phyloP scores from a whole-genome alignment of 2,888 invertebrate genomes.

The Rhynchonema sp. region DNA sequence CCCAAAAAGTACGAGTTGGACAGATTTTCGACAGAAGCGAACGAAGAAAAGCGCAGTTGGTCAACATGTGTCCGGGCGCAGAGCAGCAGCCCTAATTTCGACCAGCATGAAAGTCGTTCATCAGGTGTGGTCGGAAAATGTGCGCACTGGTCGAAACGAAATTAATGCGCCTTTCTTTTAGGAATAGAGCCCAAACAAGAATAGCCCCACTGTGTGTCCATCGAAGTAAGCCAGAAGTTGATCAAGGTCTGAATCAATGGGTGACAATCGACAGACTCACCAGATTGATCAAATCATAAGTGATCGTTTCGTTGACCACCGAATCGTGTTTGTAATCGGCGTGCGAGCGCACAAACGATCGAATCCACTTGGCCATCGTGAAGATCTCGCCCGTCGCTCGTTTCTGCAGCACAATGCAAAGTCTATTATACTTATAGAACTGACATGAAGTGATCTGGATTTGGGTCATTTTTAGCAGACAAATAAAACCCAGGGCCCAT shows the following conservation, averaged over 20 bases:
- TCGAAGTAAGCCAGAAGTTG: not conserved
- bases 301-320: conserved; percentile 61
- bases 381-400: conserved; percentile 57
- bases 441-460: too few species aligned
- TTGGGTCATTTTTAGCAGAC: too few species aligned
- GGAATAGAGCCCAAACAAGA: too few species aligned
- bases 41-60: not conserved
- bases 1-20: too few species aligned
- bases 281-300: conserved; percentile 56
- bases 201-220: not conserved
- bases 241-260: not conserved
- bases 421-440: not conserved
- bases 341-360: conserved; percentile 67
- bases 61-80: not conserved
- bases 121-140: too few species aligned
- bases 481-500: too few species aligned
- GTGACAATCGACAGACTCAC: conserved; percentile 10
- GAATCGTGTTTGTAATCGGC: conserved; percentile 55
- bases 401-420: conserved; percentile 7
- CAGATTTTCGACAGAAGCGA: not conserved
- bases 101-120: too few species aligned
- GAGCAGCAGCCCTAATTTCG: too few species aligned
- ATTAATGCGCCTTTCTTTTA: too few species aligned
- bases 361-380: conserved; percentile 85
- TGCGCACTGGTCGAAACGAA: too few species aligned